Percentiles rank a stretch among this genome's conserved stretches.
Conservation (phyloP, 2,113 vertebrate genomes). For the Neofelis nebulosa region DNA sequence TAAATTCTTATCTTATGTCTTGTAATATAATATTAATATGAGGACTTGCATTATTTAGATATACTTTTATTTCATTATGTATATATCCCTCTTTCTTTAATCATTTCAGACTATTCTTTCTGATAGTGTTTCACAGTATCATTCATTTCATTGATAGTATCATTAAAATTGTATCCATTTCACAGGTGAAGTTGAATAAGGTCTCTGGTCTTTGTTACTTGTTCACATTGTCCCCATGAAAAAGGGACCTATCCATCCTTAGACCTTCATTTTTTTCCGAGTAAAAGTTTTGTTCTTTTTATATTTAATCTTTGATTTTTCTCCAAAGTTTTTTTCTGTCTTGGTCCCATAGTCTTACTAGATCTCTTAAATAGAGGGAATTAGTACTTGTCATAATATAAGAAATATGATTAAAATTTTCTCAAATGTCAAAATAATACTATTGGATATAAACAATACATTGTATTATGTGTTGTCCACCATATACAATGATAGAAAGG, state of each 20-base stretch:
- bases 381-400: background rate
- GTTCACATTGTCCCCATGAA: background rate
- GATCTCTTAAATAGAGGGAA: background rate
- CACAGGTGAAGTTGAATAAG: background rate
- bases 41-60: background rate
- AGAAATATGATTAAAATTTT: background rate
- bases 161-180: background rate
- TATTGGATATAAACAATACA: background rate
- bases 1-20: slow-evolving; percentile 1
- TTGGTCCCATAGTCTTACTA: background rate
- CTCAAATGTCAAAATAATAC: slow-evolving; percentile 17
- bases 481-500: background rate
- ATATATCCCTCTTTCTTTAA: background rate
- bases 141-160: background rate
- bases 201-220: background rate
- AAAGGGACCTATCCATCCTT: background rate
- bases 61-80: background rate
- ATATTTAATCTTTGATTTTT: background rate
- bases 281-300: background rate
- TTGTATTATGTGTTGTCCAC: background rate
- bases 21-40: background rate
- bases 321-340: background rate
- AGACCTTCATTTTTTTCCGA: background rate
- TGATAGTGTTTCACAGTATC: background rate
- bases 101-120: background rate